A percentile compares a stretch with the other conserved stretches of the same genome.
Conservation (phyloP, 2,888 invertebrate species). For the Scaptomyza flava region DNA sequence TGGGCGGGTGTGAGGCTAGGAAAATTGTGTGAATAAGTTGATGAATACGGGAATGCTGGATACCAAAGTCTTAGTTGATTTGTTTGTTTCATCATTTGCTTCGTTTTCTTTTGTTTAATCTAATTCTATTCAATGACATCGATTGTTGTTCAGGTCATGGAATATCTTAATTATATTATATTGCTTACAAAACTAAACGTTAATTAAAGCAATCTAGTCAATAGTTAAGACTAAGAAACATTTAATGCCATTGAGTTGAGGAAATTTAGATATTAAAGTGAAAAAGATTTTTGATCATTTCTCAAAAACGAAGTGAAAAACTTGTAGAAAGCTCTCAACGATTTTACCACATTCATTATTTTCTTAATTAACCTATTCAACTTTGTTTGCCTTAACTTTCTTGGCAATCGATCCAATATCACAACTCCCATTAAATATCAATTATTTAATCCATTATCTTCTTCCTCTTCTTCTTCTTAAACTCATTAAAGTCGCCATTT, state of each 20-base stretch:
- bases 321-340: too few relatives aligned
- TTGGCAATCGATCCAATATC: background rate
- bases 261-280: too few relatives aligned
- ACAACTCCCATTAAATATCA: conserved; percentile 7
- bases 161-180: conserved; percentile 31
- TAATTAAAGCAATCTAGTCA: background rate
- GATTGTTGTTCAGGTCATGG: conserved; percentile 32
- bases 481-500: conserved; percentile 12
- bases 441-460: conserved; percentile 8
- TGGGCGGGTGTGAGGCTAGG: background rate
- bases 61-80: conserved; percentile 24
- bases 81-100: conserved; percentile 33
- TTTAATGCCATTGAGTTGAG: background rate
- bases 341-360: too few relatives aligned
- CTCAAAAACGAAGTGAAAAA: too few relatives aligned
- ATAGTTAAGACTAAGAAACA: background rate
- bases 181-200: background rate
- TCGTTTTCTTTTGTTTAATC: conserved; percentile 5
- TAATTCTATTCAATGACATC: conserved; percentile 5
- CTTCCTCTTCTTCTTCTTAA: background rate
- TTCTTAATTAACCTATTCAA: background rate
- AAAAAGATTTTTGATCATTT: too few relatives aligned
- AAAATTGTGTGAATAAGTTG: conserved; percentile 75
- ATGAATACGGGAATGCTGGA: conserved; percentile 51
- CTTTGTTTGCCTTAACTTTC: background rate